Base-by-base conservation (phyloP, 2,888 invertebrate species). In the Caenorhabditis angaria region DNA sequence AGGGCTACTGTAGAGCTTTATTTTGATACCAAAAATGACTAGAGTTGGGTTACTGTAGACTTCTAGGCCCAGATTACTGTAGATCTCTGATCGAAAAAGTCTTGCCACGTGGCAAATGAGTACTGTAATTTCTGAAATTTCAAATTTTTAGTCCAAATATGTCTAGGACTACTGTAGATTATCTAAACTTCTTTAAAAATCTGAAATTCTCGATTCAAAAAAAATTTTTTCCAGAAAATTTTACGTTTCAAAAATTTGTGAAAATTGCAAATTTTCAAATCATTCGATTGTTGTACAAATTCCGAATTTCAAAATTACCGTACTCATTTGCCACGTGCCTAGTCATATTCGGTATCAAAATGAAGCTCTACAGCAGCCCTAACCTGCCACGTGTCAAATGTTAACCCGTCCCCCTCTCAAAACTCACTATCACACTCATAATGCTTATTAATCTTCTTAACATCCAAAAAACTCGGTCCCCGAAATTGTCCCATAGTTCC, bases 401-500 rank as follows among this genome's bases (percentile, higher is more conserved):
- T 35, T 14, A 35, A 35, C 14, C 6, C 35, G 14, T 35, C 48
- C n/a, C n/a, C n/a, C 18, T 29, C 27, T 57, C 41, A 24, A 3
- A 25, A 68, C 53, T 66, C 22, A 56, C 63, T 59, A 47, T 50
- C 56, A 58, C 78, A 78, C 29, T 65, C 20, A 59, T 78, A 78
- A 54, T 78, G 78, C 12, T 48, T 5, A 50, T 78, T 78, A 32
- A 78, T 59, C 32, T 75, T 73, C 1, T 61, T 65, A 20, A 78
- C 64, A 53, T 78, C 78, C 1, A 76, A 32, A 60, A 78, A 78
- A 14, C 70, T 70, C 8, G 75, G 78, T 6, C 76, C 75, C 14
- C 69, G 50, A 25, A 73, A 70, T 47, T 71, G 71, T 47, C 78
- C 78, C 78, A 78, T 78, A 35, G 75, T 76, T 35, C 68, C 65